Evolutionary conservation across 1,140 invertebrate species (phyloP).

Genomic region (Saxidomus purpurata): DNA sequence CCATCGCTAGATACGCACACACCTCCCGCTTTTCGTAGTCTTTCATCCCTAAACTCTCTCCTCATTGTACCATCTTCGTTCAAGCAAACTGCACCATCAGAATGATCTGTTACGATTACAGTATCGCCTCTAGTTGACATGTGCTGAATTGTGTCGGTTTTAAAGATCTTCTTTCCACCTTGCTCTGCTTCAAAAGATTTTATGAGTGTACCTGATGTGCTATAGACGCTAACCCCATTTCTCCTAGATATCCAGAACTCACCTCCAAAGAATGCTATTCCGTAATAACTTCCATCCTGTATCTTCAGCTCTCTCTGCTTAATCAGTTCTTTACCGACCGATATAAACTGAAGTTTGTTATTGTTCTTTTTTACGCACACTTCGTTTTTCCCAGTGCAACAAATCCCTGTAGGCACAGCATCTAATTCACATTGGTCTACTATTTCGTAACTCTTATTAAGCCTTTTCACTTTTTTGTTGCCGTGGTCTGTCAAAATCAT

Average conservation of each 20-base stretch:
- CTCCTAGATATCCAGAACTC: not conserved
- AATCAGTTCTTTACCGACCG: not conserved
- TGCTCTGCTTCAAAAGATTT: too few relatives aligned
- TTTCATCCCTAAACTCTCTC: not conserved
- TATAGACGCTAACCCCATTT: not conserved
- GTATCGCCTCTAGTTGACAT: not conserved
- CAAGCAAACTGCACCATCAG: not conserved
- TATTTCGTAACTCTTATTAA: not conserved
- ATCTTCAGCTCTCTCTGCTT: not conserved
- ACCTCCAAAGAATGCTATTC: not conserved
- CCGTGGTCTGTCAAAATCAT: not conserved
- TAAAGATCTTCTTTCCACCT: not conserved
- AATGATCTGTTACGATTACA: not conserved
- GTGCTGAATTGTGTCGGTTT: not conserved
- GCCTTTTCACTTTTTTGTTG: not conserved
- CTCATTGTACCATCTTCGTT: not conserved
- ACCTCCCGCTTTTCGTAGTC: not conserved
- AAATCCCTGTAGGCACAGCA: not conserved
- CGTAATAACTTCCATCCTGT: not conserved
- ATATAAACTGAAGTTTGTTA: not conserved
- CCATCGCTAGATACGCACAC: not conserved
- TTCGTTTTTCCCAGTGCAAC: not conserved
- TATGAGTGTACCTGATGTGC: not conserved
- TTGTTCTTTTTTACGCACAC: not conserved
- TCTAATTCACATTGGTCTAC: not conserved